Base-by-base conservation (phyloP, 1,140 invertebrate species). In the Cyphomyrmex costatus region DNA sequence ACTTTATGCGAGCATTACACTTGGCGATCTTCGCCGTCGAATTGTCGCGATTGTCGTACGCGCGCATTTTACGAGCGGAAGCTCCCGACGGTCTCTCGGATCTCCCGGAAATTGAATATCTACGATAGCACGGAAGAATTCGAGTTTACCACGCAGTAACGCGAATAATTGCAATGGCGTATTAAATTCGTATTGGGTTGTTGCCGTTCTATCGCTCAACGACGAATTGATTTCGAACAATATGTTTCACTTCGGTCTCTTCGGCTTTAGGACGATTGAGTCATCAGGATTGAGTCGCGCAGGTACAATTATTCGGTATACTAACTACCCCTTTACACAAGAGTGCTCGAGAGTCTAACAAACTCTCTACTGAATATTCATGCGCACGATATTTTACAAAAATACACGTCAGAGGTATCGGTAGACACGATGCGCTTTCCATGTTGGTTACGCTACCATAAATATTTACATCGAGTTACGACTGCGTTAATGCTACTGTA, bases 41-140 rank as follows among this genome's bases (percentile, higher is more conserved):
- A 89, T 88, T 56, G 79, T 51, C 21, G 86, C 78, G 36, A 85
- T 85, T 53, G 87, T 84, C 36, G 71, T 51, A 56, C 36, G 36
- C 53, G 51, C 68, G 68, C 53, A 49, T 83, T 83, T 83, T 83
- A 83, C 79, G 79, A 83, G 79, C 79, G 66, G 53, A 74, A 68
- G 63, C 30, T 60, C 58, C 21, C 53, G 51, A 12, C 33, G 63
- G n/a, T n/a, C 74, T 14, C 16, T 53, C 53, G 27, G 36, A 68
- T 51, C 16, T 79, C 33, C 30, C 42, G 71, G 56, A 61, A 51
- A 51, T 53, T 58, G 71, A 51, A 74, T 74, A 83, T 12, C 33
- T 73, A 73, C 60, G 74, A 88, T 53, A 74, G 65, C 24, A n/a
- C n/a, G 30, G 14, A 21, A 56, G 51, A 70, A 16, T 51, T 66